Evolutionary conservation across 2,113 vertebrate genomes (phyloP).

Genomic region (Xenopus laevis): DNA sequence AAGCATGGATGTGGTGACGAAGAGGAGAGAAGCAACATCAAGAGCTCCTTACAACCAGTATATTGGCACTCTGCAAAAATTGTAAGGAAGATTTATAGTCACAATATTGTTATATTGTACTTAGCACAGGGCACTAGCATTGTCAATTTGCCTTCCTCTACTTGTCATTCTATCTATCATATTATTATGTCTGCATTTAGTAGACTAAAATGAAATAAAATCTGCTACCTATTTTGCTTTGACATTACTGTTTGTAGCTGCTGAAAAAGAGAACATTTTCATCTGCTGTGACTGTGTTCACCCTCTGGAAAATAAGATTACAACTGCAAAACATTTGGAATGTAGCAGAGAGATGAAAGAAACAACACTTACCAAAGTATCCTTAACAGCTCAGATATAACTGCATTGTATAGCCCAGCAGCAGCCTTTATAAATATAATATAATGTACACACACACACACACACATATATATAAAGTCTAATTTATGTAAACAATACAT

Average conservation of each 20-base stretch:
- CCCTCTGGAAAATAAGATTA: conserved; percentile 38
- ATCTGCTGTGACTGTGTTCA: conserved; percentile 29
- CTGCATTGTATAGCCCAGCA: conserved; percentile 8
- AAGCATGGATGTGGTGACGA: too few relatives aligned
- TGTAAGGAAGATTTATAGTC: too few relatives aligned
- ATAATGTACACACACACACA: too few relatives aligned
- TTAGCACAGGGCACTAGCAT: too few relatives aligned
- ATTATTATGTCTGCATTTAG: background rate
- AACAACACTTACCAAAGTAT: conserved; percentile 29
- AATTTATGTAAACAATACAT: too few relatives aligned
- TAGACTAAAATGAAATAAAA: conserved; percentile 21
- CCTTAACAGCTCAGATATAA: conserved; percentile 22
- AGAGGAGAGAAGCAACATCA: too few relatives aligned
- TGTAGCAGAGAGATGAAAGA: conserved; percentile 32
- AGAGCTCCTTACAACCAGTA: too few relatives aligned
- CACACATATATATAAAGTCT: too few relatives aligned
- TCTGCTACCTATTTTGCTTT: conserved; percentile 18
- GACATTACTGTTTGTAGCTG: conserved; percentile 17
- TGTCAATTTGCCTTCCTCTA: background rate
- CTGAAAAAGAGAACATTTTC: conserved; percentile 32
- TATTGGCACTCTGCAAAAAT: too few relatives aligned
- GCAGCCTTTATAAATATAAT: background rate
- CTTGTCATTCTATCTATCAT: background rate
- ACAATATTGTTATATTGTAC: too few relatives aligned
- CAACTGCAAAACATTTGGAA: conserved; percentile 26